phyloP scores from a whole-genome alignment of 2,797 vertebrate species.

The Paedocypris micromegethes region DNA sequence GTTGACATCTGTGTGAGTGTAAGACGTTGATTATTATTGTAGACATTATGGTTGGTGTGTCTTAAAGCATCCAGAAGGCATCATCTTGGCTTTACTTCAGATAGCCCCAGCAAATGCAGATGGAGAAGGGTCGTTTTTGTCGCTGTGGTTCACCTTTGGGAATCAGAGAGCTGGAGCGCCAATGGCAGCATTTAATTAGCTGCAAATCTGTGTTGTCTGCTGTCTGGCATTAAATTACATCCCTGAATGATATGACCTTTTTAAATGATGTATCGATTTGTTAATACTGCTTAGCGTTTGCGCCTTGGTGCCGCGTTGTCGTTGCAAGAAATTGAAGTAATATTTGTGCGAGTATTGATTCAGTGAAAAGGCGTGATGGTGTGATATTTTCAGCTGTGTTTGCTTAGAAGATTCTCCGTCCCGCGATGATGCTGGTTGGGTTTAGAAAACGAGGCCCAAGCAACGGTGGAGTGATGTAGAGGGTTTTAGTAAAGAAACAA shows the following conservation, averaged over 20 bases:
- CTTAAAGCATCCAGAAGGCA: slow-evolving; percentile 22
- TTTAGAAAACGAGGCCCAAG: slow-evolving; percentile 8
- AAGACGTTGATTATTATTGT: slow-evolving; percentile 35
- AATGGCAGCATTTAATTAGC: slow-evolving; percentile 53
- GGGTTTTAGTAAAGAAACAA: no score
- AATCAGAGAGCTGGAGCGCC: slow-evolving; percentile 23
- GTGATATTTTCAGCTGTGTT: slow-evolving; percentile 47
- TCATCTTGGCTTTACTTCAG: slow-evolving; percentile 21
- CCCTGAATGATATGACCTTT: slow-evolving; percentile 52
- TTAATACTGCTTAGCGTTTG: slow-evolving; percentile 45
- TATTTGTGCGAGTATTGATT: slow-evolving; percentile 44
- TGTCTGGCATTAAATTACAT: slow-evolving; percentile 38
- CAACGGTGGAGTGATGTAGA: no score
- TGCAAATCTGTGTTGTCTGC: slow-evolving; percentile 42
- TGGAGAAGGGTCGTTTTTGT: slow-evolving; percentile 20
- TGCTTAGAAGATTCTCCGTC: slow-evolving; percentile 33
- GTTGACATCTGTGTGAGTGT: slow-evolving; percentile 19
- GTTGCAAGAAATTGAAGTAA: slow-evolving; percentile 28
- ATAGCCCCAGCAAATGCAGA: slow-evolving; percentile 17
- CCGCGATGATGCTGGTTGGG: slow-evolving; percentile 1
- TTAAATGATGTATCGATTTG: slow-evolving; percentile 55
- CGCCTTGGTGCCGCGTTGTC: slow-evolving; percentile 22
- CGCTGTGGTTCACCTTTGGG: slow-evolving; percentile 36
- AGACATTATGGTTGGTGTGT: slow-evolving; percentile 4
- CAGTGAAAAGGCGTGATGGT: slow-evolving; percentile 23